Evolutionary conservation across 1,140 invertebrate genomes (phyloP).

Genomic region (Nymphalis io): DNA sequence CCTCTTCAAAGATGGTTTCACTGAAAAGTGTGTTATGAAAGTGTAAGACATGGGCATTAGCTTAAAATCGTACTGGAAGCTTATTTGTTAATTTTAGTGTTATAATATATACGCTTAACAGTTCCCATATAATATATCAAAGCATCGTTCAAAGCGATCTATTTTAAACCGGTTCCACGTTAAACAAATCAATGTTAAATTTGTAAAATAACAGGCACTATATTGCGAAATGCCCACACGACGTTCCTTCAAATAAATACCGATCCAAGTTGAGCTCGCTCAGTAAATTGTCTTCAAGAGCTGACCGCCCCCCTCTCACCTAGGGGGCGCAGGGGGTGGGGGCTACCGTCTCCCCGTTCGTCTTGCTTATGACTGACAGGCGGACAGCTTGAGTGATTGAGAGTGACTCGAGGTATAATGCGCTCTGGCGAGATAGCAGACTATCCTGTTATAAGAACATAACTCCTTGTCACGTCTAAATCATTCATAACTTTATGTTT

Average conservation of each 20-base stretch:
- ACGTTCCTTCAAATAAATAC: slow-evolving; percentile 41
- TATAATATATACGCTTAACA: too few species aligned
- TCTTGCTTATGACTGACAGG: slow-evolving; percentile 80
- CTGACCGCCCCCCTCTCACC: slow-evolving; percentile 67
- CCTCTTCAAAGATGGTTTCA: too few species aligned
- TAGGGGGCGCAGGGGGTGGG: slow-evolving; percentile 49
- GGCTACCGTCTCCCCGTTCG: slow-evolving; percentile 66
- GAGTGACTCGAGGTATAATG: slow-evolving; percentile 79
- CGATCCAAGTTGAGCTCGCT: slow-evolving; percentile 44
- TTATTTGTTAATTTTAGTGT: too few species aligned
- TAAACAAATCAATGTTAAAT: slow-evolving; percentile 22
- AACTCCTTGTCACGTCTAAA: slow-evolving; percentile 41
- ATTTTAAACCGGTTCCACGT: background rate
- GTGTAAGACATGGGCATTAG: too few species aligned
- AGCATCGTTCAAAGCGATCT: background rate
- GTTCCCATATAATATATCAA: background rate
- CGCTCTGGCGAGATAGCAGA: slow-evolving; percentile 63
- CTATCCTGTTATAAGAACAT: slow-evolving; percentile 38
- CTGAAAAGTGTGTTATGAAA: too few species aligned
- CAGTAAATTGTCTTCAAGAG: slow-evolving; percentile 79
- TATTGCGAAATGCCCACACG: slow-evolving; percentile 37
- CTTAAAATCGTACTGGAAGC: too few species aligned
- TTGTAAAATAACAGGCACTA: slow-evolving; percentile 25
- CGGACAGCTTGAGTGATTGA: slow-evolving; percentile 80
- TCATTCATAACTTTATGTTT: slow-evolving; percentile 47